Base-by-base conservation (phyloP, 2,888 invertebrate genomes). In the Chelonus formosanus region DNA sequence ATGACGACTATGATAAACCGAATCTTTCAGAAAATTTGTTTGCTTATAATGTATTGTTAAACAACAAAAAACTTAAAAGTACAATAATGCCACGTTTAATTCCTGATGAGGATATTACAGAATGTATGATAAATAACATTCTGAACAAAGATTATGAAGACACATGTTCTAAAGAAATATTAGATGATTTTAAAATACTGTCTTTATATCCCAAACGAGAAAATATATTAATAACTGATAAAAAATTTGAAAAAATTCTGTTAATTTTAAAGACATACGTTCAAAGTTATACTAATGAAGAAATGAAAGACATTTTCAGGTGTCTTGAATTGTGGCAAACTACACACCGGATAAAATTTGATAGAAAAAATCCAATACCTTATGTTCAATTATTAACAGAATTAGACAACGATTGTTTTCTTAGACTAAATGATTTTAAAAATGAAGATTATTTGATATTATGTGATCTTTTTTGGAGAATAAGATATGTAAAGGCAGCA, bases 321-420 rank as follows among this genome's bases (percentile, higher is more conserved):
- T 83, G 85, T 57, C 70, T 92, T 5, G 76, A 77, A 3, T 77
- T 85, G 50, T 87, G 89, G 84, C 89, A 90, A 0, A 79, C 82
- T 57, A 86, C 88, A 10, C 80, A 82, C 20, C 86, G 0, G 0
- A 0, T 0, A 0, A 8, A 20, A 20, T 20, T 20, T 20, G 20
- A 20, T 20, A 20, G 2, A 20, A 20, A 20, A 1, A 20, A 20
- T 20, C 20, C 20, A 20, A 20, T 20, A 20, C 20, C 20, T 20
- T 20, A 20, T 20, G 1, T 20, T 20, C 20, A 20, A 20, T 20
- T 20, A 20, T 20, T 20, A 20, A 20, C 2, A 2, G 20, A 20
- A 20, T 20, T 94, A 56, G 92, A 93, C 78, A 87, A 88, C 71
- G 88, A 88, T 63, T 92, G 92, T 74, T 78, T 86, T 10, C 73